Evolutionary conservation across 2,797 vertebrate genomes (phyloP).

Genomic region (Sphenodon punctatus): DNA sequence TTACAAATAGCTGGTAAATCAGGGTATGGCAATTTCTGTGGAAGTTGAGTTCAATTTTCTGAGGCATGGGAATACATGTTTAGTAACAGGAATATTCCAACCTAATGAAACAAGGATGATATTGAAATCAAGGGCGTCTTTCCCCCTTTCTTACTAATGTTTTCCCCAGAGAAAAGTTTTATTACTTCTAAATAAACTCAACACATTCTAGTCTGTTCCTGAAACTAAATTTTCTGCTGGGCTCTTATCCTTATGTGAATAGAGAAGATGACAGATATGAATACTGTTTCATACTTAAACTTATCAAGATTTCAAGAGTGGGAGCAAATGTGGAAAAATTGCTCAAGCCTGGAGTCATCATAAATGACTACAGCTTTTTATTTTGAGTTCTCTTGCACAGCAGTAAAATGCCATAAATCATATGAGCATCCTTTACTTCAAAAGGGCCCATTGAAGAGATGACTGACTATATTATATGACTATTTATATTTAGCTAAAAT

Average conservation of each 20-base stretch:
- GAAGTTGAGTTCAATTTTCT: neutral
- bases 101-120: neutral
- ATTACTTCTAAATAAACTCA: neutral
- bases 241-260: neutral
- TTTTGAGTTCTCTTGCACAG: no score
- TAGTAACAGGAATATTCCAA: neutral
- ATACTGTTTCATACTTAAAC: neutral
- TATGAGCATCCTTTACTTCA: neutral
- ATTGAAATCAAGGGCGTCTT: no score
- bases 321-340: neutral
- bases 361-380: neutral
- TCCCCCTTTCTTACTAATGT: no score
- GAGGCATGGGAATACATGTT: neutral
- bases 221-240: neutral
- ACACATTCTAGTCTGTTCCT: neutral
- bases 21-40: neutral
- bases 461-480: neutral
- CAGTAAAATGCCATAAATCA: neutral
- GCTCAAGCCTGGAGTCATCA: neutral
- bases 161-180: no score
- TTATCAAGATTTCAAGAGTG: neutral
- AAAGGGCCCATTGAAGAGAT: neutral
- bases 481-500: neutral
- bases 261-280: neutral
- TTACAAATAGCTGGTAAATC: constrained; percentile 31